A percentile compares a stretch with the other conserved stretches of the same genome.
phyloP scores from a whole-genome alignment of 1,140 invertebrate genomes.

The Chironomus tepperi region DNA sequence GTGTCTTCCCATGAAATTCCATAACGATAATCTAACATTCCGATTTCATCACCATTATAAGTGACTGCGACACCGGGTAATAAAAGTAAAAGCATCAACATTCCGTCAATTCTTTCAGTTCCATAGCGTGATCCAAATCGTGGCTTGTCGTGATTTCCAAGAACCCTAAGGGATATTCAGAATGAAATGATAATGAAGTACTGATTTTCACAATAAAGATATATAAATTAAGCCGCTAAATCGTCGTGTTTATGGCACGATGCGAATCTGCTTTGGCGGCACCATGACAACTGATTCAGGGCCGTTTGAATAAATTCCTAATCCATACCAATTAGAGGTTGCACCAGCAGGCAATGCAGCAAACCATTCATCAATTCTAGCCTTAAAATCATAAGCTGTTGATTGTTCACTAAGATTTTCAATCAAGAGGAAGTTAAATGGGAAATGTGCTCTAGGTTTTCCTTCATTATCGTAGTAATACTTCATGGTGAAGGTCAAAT shows the following conservation, averaged over 20 bases:
- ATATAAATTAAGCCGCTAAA: too few species aligned
- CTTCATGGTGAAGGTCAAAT: conserved; percentile 42
- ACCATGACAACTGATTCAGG: too few species aligned
- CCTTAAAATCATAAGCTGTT: conserved; percentile 40
- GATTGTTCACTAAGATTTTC: conserved; percentile 38
- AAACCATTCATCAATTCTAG: conserved; percentile 40
- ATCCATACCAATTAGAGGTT: conserved; percentile 44
- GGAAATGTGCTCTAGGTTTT: conserved; percentile 49
- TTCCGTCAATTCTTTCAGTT: conserved; percentile 50
- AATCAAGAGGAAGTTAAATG: conserved; percentile 50
- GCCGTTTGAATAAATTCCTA: too few species aligned
- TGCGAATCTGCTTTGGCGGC: too few species aligned
- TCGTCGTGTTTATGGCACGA: too few species aligned
- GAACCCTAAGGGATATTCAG: too few species aligned
- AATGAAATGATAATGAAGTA: too few species aligned
- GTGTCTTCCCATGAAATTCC: conserved; percentile 41
- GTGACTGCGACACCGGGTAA: conserved; percentile 63
- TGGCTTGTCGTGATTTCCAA: conserved; percentile 59
- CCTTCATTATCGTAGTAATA: conserved; percentile 45
- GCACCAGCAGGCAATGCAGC: conserved; percentile 41
- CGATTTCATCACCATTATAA: conserved; percentile 70
- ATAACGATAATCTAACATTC: conserved; percentile 50
- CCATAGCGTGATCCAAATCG: conserved; percentile 52
- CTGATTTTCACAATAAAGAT: too few species aligned
- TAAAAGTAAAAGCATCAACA: conserved; percentile 58